Evolutionary conservation across 2,113 vertebrate genomes (phyloP).

Genomic region (Amphiprion percula): DNA sequence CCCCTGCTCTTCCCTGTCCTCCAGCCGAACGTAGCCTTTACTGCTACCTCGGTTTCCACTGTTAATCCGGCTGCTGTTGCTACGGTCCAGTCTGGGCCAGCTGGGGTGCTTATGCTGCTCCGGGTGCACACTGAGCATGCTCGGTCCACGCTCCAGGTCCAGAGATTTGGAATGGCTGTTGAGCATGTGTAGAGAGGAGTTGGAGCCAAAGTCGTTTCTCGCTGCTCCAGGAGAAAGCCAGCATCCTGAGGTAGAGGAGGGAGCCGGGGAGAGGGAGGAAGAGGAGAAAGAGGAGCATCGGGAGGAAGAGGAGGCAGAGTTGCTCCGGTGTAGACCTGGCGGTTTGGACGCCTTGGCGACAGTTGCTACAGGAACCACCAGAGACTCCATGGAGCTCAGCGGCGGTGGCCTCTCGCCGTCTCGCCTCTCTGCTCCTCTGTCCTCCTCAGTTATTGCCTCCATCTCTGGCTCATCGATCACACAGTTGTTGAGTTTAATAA

Average conservation of each 20-base stretch:
- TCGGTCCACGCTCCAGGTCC: slow-evolving; percentile 90
- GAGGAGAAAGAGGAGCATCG: slow-evolving; percentile 84
- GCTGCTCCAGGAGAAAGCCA: slow-evolving; percentile 93
- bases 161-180: slow-evolving; percentile 96
- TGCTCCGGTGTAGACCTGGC: slow-evolving; percentile 82
- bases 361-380: slow-evolving; percentile 87
- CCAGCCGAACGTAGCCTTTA: slow-evolving; percentile 94
- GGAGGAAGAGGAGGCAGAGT: slow-evolving; percentile 86
- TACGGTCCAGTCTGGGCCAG: slow-evolving; percentile 95
- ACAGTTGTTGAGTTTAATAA: slow-evolving; percentile 99
- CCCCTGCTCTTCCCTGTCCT: slow-evolving; percentile 95
- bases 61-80: slow-evolving; percentile 83
- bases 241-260: slow-evolving; percentile 88
- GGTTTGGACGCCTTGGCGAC: slow-evolving; percentile 88
- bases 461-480: slow-evolving; percentile 97
- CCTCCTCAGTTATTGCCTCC: slow-evolving; percentile 94
- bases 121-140: slow-evolving; percentile 90
- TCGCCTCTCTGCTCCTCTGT: slow-evolving; percentile 79
- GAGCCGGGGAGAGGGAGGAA: slow-evolving; percentile 81
- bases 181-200: slow-evolving; percentile 93
- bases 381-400: slow-evolving; percentile 89
- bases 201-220: slow-evolving; percentile 94
- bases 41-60: slow-evolving; percentile 87
- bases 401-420: slow-evolving; percentile 83
- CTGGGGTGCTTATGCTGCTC: slow-evolving; percentile 97